These are phyloP conservation scores for Leptoteleia sp. DNA, from an alignment of 1,140 invertebrate species.

Conservation along the genomic window DNA sequence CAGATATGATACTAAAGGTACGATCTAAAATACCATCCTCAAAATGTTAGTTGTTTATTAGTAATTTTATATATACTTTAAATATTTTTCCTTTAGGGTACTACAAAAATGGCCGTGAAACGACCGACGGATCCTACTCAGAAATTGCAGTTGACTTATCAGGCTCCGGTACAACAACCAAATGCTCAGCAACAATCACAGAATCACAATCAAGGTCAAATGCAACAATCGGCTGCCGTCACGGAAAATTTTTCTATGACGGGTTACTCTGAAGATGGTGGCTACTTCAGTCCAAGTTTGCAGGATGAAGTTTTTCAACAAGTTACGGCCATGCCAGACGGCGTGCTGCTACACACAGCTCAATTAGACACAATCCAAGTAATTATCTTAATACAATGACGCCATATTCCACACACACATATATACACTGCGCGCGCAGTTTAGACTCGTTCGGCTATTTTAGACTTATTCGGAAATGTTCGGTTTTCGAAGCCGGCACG, in stretches of 20 bases:
- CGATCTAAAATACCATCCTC: not conserved
- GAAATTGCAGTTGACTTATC: slow-evolving; percentile 77
- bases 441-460: too few species aligned
- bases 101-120: slow-evolving; percentile 87
- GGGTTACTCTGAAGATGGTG: slow-evolving; percentile 85
- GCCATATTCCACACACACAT: too few species aligned
- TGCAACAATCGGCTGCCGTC: slow-evolving; percentile 82
- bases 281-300: slow-evolving; percentile 87
- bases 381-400: too few species aligned
- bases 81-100: slow-evolving; percentile 74
- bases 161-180: slow-evolving; percentile 69
- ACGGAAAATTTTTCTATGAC: slow-evolving; percentile 83
- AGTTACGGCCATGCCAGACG: slow-evolving; percentile 84
- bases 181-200: slow-evolving; percentile 76
- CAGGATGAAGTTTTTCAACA: slow-evolving; percentile 90
- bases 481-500: too few species aligned
- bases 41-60: too few species aligned
- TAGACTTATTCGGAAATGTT: too few species aligned
- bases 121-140: slow-evolving; percentile 86
- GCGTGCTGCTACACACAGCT: slow-evolving; percentile 85
- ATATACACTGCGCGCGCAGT: too few species aligned
- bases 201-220: slow-evolving; percentile 81
- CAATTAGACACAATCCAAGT: slow-evolving; percentile 84
- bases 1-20: slow-evolving; percentile 80
- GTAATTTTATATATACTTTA: too few species aligned